Conservation (phyloP, 2,113 vertebrate genomes). For the Phrynosoma platyrhinos region DNA sequence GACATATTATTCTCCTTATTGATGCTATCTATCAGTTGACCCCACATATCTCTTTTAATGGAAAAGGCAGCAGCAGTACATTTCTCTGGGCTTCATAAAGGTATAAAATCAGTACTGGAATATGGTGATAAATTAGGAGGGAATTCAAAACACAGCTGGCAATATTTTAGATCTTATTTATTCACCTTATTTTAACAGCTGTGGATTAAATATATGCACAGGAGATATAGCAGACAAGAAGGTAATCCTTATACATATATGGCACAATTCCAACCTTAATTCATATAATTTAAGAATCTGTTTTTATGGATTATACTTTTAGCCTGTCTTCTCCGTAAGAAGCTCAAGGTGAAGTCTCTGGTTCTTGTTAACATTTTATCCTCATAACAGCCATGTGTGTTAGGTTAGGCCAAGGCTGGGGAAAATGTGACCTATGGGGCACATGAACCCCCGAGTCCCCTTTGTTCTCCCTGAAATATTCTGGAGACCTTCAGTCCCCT, state of each 20-base stretch:
- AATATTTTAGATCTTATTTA: constrained; percentile 21
- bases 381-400: too few species aligned
- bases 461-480: too few species aligned
- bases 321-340: not conserved
- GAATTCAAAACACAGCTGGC: constrained; percentile 36
- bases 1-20: constrained; percentile 58
- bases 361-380: not conserved
- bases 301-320: not conserved
- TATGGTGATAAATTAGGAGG: constrained; percentile 62
- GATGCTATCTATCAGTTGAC: constrained; percentile 69
- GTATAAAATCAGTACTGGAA: constrained; percentile 54
- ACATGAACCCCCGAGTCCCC: too few species aligned
- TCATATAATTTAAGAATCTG: constrained; percentile 35
- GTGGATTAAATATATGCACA: constrained; percentile 27
- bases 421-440: too few species aligned
- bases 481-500: too few species aligned
- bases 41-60: constrained; percentile 57
- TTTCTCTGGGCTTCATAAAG: constrained; percentile 42
- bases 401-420: too few species aligned
- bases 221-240: constrained; percentile 47
- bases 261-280: not conserved
- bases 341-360: not conserved
- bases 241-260: constrained; percentile 35
- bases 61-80: constrained; percentile 40
- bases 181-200: constrained; percentile 3